These are phyloP conservation scores for Campoplex capitator DNA, from an alignment of 2,888 invertebrate genomes.

Conservation along the genomic window DNA sequence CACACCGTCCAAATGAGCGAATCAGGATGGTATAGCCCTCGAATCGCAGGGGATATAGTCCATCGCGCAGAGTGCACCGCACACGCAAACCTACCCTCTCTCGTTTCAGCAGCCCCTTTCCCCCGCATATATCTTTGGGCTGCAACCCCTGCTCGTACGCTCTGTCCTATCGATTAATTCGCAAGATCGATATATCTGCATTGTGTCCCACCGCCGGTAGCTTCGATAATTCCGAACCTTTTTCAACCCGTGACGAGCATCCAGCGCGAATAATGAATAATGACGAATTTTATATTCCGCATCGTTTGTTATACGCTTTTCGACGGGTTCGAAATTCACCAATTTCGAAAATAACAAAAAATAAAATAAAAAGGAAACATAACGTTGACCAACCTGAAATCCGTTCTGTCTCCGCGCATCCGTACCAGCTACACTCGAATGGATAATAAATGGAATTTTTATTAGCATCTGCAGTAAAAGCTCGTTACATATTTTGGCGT, in stretches of 20 bases:
- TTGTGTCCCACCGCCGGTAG: not conserved
- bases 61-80: slow-evolving; percentile 57
- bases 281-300: slow-evolving; percentile 50
- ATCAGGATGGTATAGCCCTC: slow-evolving; percentile 49
- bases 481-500: slow-evolving; percentile 33
- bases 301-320: slow-evolving; percentile 22
- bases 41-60: slow-evolving; percentile 41
- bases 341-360: not conserved
- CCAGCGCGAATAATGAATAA: slow-evolving; percentile 22
- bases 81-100: slow-evolving; percentile 31
- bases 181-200: slow-evolving; percentile 39
- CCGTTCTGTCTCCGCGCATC: not conserved
- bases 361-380: not conserved
- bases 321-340: not conserved
- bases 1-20: slow-evolving; percentile 81
- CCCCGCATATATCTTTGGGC: not conserved
- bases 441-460: slow-evolving; percentile 36
- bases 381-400: slow-evolving; percentile 32
- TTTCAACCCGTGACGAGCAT: not conserved
- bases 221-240: not conserved
- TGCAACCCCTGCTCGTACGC: not conserved
- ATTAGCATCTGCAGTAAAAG: not conserved
- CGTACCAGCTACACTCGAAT: slow-evolving; percentile 9
- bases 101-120: not conserved
- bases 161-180: slow-evolving; percentile 55